phyloP scores from a whole-genome alignment of 30 jellyfish, hydroid and myxozoan species.

The Hydra vulgaris region DNA sequence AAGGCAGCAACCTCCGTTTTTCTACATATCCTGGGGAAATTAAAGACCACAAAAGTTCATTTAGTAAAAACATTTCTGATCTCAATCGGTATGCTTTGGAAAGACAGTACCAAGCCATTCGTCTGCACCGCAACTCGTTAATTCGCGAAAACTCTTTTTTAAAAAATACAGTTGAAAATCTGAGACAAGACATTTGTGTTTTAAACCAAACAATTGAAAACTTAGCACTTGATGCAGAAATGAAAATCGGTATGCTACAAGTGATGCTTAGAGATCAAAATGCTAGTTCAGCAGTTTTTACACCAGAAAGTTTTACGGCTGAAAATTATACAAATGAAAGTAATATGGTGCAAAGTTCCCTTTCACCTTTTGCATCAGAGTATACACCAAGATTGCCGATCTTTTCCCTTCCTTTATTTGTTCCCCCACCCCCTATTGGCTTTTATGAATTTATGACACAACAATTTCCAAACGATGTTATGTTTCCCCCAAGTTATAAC shows the following conservation, averaged over 20 bases:
- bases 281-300: background rate
- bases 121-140: conserved; percentile 78
- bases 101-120: conserved; percentile 45
- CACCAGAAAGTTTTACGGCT: background rate
- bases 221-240: conserved; percentile 62
- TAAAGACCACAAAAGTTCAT: background rate
- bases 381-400: conserved; percentile 10
- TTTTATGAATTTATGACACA: conserved; percentile 7
- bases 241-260: conserved; percentile 38
- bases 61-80: conserved; percentile 8
- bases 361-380: conserved; percentile 33
- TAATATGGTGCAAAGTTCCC: background rate
- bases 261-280: conserved; percentile 7
- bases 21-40: conserved; percentile 1
- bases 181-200: conserved; percentile 60
- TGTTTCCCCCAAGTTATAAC: background rate
- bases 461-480: background rate
- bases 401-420: background rate
- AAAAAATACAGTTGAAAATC: conserved; percentile 35
- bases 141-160: conserved; percentile 66
- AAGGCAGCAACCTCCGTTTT: background rate
- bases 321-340: background rate
- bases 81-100: conserved; percentile 34
- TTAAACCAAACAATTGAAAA: conserved; percentile 60
- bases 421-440: conserved; percentile 14